Evolutionary conservation across 2,797 vertebrate species (phyloP), one percentile per base, ranked within the genome.

Genomic region (Myotis pilosus): DNA sequence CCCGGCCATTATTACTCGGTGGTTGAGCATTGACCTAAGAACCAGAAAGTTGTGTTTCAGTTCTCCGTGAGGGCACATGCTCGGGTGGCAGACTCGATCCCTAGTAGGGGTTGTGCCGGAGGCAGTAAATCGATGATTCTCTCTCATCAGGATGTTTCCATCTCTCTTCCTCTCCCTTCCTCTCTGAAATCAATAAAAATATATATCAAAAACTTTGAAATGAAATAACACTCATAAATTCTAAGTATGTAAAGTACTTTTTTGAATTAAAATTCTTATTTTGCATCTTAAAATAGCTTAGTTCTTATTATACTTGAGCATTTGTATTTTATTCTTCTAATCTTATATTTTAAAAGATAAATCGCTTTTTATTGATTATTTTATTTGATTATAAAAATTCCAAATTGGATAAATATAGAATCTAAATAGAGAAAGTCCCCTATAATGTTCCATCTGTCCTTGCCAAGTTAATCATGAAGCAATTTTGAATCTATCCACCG

Each of bases 251-350:
- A 30, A 83, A 87, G 25, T 87, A 38, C 25, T 51, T 94, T 90
- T 64, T 94, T 87, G 16, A 89, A 71, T 89, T 96, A 71, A 86
- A 82, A 69, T 75, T 92, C 17, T 74, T 55, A 69, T 69, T 86
- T 95, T 69, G 44, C 7, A 38, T 62, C 57, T 92, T 79, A 72
- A 76, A 72, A 69, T 76, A 83, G 13, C 44, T 66, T 80, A 81
- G 68, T 89, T 87, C 33, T 95, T 93, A 74, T 15, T 74, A 2
- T 93, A 19, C 12, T 60, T 64, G 66, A 90, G 36, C n/a, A 51
- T 78, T 83, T 87, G 17, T 76, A 79, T 41, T 84, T 90, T 78
- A 89, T 92, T 60, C 19, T 75, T 25, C 28, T 86, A 49, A 22
- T 51, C 11, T 87, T 92, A 49, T 66, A 6, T 91, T 71, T 79